Conservation (phyloP, 2,797 vertebrate species). For the Pangasius sanitwongsei region DNA sequence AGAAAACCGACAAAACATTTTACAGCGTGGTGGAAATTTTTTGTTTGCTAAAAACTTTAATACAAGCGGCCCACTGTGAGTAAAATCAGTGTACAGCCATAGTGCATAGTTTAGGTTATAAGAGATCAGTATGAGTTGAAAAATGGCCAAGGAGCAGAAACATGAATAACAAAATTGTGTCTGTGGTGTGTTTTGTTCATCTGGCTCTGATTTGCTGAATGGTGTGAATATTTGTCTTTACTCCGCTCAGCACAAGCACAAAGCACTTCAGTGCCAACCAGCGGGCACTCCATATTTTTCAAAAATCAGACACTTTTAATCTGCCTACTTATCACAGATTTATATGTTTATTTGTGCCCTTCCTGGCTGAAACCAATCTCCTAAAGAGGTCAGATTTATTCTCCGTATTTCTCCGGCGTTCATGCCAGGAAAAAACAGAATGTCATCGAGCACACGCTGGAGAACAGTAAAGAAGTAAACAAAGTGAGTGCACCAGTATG, state of each 20-base stretch:
- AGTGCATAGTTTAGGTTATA: neutral
- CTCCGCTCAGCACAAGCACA: neutral
- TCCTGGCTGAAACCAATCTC: constrained; percentile 61
- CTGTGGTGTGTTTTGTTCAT: neutral
- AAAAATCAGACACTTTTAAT: constrained; percentile 67
- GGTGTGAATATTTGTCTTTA: constrained; percentile 1
- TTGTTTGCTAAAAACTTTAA: neutral
- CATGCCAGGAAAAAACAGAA: neutral
- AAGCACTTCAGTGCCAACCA: constrained; percentile 3
- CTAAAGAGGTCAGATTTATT: constrained; percentile 67
- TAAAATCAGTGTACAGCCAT: neutral
- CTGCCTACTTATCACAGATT: constrained; percentile 60
- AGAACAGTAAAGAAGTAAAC: neutral
- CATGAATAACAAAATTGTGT: neutral
- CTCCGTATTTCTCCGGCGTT: constrained; percentile 7
- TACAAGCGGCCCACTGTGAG: neutral
- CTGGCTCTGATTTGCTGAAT: neutral
- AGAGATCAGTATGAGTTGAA: neutral
- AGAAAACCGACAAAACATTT: neutral
- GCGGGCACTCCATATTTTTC: constrained; percentile 46
- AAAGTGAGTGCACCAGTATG: neutral
- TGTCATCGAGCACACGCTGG: constrained; percentile 44
- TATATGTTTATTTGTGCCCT: constrained; percentile 62
- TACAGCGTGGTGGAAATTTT: neutral
- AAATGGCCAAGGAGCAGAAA: neutral